phyloP scores from a whole-genome alignment of 2,797 vertebrate species.

The Oceanodroma leucorhoa region DNA sequence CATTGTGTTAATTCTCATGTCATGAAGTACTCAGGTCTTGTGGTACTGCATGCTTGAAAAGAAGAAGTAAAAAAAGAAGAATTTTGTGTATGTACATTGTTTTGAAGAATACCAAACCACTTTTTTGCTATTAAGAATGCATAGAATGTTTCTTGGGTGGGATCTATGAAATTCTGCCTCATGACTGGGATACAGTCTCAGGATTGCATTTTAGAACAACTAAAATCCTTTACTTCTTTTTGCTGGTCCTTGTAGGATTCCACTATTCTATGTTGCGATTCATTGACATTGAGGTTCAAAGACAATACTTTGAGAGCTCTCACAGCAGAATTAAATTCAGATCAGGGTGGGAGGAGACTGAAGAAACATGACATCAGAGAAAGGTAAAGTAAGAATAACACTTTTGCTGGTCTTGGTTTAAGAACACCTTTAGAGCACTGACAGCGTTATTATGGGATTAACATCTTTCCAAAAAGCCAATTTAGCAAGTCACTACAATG shows the following conservation, averaged over 20 bases:
- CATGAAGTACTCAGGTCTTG: neutral
- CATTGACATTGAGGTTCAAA: neutral
- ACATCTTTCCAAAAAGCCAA: neutral
- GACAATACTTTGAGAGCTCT: neutral
- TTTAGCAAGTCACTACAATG: neutral
- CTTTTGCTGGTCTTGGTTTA: neutral
- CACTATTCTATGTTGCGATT: neutral
- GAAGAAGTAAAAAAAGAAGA: rapidly evolving
- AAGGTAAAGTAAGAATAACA: neutral
- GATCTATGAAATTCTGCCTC: neutral
- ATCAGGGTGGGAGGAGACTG: neutral
- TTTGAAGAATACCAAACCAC: neutral
- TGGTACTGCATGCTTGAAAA: neutral
- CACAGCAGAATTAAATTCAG: neutral
- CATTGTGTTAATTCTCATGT: neutral
- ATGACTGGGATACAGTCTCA: neutral
- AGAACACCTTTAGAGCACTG: neutral
- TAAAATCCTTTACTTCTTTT: neutral
- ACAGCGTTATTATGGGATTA: neutral
- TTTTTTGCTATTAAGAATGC: neutral
- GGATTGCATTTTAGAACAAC: neutral
- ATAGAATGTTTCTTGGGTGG: neutral
- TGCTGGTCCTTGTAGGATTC: neutral
- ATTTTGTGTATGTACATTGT: rapidly evolving
- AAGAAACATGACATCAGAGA: neutral